Percentiles rank a stretch among this genome's conserved stretches.
Conservation (phyloP, 2,888 invertebrate genomes). For the Erebia ligea region DNA sequence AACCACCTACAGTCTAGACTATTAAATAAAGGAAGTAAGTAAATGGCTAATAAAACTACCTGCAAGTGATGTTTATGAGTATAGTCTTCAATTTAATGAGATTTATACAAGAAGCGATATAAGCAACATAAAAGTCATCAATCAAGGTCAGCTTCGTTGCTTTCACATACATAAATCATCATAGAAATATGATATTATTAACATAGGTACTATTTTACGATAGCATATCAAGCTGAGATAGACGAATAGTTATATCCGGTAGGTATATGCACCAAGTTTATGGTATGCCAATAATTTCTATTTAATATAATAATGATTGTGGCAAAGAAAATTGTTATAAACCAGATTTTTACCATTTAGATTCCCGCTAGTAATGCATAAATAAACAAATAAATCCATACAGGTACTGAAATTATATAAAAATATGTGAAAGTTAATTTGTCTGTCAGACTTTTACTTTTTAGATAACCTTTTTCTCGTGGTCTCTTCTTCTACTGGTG, state of each 20-base stretch:
- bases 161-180: conserved; percentile 15
- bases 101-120: conserved; percentile 4
- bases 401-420: too few relatives aligned
- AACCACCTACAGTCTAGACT: not conserved
- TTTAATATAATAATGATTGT: too few relatives aligned
- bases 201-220: not conserved
- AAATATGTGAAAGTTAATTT: too few relatives aligned
- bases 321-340: not conserved
- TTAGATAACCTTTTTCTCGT: too few relatives aligned
- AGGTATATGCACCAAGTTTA: not conserved
- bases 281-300: conserved; percentile 1
- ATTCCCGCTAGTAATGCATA: too few relatives aligned
- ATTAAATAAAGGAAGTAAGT: not conserved
- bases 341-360: too few relatives aligned
- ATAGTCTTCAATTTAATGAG: conserved; percentile 8
- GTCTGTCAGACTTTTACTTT: too few relatives aligned
- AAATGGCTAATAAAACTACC: not conserved
- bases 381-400: too few relatives aligned
- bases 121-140: conserved; percentile 11
- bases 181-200: not conserved
- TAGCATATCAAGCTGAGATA: not conserved
- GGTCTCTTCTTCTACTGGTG: too few relatives aligned
- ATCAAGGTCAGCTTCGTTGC: conserved; percentile 10
- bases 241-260: not conserved
- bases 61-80: not conserved